Evolutionary conservation across 1,140 invertebrate genomes (phyloP).

Genomic region (Pomacea maculata): DNA sequence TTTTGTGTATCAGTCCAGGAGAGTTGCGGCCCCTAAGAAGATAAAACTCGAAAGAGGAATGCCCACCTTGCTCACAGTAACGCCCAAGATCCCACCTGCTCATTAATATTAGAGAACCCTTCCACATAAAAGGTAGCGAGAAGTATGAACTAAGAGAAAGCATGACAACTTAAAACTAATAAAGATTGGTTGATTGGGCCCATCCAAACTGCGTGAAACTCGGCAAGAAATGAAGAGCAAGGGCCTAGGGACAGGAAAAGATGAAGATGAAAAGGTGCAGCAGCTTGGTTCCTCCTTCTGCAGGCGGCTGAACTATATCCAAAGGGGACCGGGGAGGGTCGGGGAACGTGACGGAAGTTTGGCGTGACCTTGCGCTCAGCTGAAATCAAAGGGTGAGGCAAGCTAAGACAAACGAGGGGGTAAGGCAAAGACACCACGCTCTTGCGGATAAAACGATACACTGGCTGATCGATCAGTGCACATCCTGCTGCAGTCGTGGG

Average conservation of each 20-base stretch:
- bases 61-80: neutral
- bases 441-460: too few relatives aligned
- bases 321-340: neutral
- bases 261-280: neutral
- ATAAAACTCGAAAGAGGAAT: neutral
- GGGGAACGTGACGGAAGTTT: neutral
- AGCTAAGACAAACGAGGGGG: neutral
- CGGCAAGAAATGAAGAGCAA: neutral
- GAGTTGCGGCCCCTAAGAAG: neutral
- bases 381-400: neutral
- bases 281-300: too few relatives aligned
- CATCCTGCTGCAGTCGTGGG: neutral
- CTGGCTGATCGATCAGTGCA: too few relatives aligned
- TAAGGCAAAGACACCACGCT: neutral
- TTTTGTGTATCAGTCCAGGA: too few relatives aligned
- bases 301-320: too few relatives aligned
- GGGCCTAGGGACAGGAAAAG: constrained; percentile 2
- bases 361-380: neutral
- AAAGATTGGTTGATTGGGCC: neutral
- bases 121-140: too few relatives aligned
- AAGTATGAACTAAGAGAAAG: too few relatives aligned
- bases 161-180: too few relatives aligned
- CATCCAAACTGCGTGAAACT: neutral
- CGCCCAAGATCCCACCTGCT: too few relatives aligned
- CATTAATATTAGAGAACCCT: too few relatives aligned